Evolutionary conservation across 2,888 invertebrate species (phyloP).

Genomic region (Mimachlamys varia): DNA sequence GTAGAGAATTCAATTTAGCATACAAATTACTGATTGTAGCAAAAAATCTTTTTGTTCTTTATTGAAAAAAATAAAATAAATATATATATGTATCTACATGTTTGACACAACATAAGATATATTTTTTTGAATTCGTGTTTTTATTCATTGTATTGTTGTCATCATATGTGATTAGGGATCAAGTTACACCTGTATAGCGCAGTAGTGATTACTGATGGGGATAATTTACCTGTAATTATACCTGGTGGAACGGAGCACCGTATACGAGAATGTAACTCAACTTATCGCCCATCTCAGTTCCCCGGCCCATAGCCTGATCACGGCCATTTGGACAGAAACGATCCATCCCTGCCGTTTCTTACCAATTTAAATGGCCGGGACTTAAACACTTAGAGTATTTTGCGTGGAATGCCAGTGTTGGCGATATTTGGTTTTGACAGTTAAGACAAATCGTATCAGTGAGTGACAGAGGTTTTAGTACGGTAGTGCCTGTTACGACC

Average conservation of each 20-base stretch:
- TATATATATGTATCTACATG: neutral
- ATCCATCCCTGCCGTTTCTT: conserved; percentile 21
- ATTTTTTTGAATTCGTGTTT: neutral
- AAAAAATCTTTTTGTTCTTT: neutral
- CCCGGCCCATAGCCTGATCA: conserved; percentile 23
- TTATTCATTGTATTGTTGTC: neutral
- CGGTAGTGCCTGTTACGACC: neutral
- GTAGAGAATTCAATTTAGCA: neutral
- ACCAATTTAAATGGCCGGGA: conserved; percentile 18
- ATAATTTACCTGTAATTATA: conserved; percentile 12
- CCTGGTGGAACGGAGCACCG: neutral
- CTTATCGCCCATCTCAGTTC: conserved; percentile 34
- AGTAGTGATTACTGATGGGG: neutral
- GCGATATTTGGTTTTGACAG: conserved; percentile 28
- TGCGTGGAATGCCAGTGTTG: neutral
- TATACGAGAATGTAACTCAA: neutral
- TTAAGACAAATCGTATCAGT: conserved; percentile 30
- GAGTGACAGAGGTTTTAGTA: conserved; percentile 22
- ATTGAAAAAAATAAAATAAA: neutral
- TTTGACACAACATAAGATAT: neutral
- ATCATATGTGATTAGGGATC: neutral
- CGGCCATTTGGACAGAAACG: conserved; percentile 17
- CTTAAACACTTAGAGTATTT: conserved; percentile 6
- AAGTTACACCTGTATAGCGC: neutral
- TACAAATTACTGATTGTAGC: neutral